phyloP scores from a whole-genome alignment of 2,888 invertebrate genomes.

The Lasioglossum vierecki region DNA sequence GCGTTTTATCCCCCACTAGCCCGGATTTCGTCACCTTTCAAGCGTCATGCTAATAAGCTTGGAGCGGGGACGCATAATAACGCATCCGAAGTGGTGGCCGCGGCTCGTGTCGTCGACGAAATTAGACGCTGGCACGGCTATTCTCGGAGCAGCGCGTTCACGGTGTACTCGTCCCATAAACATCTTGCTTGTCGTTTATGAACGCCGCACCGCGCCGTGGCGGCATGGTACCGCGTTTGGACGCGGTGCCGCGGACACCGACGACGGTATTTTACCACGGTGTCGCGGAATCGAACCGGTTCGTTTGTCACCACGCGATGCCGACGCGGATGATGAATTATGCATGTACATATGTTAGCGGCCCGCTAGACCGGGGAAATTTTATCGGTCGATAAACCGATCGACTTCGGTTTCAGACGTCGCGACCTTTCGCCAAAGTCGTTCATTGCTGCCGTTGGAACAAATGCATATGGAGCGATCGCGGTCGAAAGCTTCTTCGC shows the following conservation, averaged over 20 bases:
- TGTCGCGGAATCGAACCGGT: constrained; percentile 23
- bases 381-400: constrained; percentile 43
- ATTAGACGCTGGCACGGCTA: constrained; percentile 31
- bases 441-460: background rate
- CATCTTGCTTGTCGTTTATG: constrained; percentile 61
- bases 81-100: background rate
- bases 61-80: constrained; percentile 12
- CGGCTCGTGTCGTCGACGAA: constrained; percentile 15
- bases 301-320: constrained; percentile 43
- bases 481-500: background rate
- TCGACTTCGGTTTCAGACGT: constrained; percentile 7
- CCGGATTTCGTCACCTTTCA: constrained; percentile 11
- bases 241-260: constrained; percentile 1
- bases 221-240: background rate
- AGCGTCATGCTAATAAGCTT: constrained; percentile 9
- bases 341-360: constrained; percentile 35
- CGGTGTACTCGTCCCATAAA: constrained; percentile 42
- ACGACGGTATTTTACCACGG: constrained; percentile 26
- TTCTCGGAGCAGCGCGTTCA: constrained; percentile 27
- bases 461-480: background rate
- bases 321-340: constrained; percentile 36
- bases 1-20: background rate
- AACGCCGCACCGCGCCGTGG: background rate
- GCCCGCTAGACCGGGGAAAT: background rate
- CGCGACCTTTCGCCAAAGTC: background rate